Evolutionary conservation across 2,888 invertebrate species (phyloP), one percentile per base, ranked within the genome.

Genomic region (Xylota sylvarum): DNA sequence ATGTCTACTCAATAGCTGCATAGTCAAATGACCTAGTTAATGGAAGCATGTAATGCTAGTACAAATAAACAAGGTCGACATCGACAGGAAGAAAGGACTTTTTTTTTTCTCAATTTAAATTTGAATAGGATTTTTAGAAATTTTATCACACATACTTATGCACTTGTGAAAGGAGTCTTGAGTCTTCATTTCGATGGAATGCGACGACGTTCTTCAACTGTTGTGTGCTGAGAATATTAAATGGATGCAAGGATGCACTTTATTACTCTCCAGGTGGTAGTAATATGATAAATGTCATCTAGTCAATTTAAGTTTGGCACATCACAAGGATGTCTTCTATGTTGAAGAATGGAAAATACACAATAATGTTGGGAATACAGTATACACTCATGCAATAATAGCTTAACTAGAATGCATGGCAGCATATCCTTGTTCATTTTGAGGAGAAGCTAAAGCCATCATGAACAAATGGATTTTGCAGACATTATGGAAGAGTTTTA

Each of bases 91-190:
- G 35, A 23, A 19, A 32, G 35, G 52, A 52, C 52, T 50, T 64
- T 65, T 46, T 64, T 67, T 65, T 67, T n/a, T n/a, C n/a, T 50
- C 52, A 67, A 67, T 67, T 52, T 52, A 27, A 37, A 37, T 19
- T 67, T 67, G 67, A 65, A 35, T 55, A 23, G 50, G 35, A 48
- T 32, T 48, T 65, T n/a, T 23, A 9, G n/a, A 5, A 46, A 17
- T 58, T 58, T 43, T 27, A 12, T 40, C 12, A n/a, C 60, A 60
- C 40, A 27, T 5, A n/a, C 7, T 14, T n/a, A 14, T 0, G n/a
- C 4, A 43, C 14, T 23, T 43, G 5, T 27, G 27, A 60, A 60
- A 10, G 35, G 23, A 2, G 40, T 12, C 9, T 43, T 5, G 30
- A 0, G 14, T n/a, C n/a, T 27, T 40, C n/a, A 60, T n/a, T n/a